These are phyloP conservation scores for Brachypalpus laphriformis DNA, from an alignment of 2,888 invertebrate genomes.

Conservation along the genomic window DNA sequence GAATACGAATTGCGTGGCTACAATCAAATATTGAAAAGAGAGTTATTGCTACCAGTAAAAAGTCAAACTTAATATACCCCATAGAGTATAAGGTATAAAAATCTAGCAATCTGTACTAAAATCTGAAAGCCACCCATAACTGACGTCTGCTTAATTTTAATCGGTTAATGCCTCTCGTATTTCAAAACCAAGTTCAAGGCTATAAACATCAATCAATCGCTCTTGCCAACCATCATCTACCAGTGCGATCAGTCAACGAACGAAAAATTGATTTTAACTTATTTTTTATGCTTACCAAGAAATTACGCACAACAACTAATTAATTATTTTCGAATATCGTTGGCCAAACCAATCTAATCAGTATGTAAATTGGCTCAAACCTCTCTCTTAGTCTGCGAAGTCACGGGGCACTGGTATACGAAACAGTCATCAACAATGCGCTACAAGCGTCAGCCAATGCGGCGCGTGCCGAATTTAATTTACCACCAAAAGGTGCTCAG, in stretches of 20 bases:
- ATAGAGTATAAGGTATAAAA: too few relatives aligned
- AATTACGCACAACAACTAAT: constrained; percentile 4
- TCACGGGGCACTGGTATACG: not conserved
- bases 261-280: not conserved
- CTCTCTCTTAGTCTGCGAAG: not conserved
- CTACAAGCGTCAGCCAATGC: not conserved
- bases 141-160: not conserved
- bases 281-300: too few relatives aligned
- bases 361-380: constrained; percentile 11
- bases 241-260: constrained; percentile 1
- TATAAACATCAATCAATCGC: not conserved
- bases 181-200: not conserved
- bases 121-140: not conserved
- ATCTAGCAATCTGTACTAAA: not conserved
- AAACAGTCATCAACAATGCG: not conserved
- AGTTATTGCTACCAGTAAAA: too few relatives aligned
- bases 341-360: not conserved
- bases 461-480: constrained; percentile 11
- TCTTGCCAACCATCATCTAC: not conserved
- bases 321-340: not conserved
- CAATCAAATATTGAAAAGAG: too few relatives aligned
- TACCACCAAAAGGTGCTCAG: not conserved
- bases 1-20: too few relatives aligned
- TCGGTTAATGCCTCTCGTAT: constrained; percentile 1
- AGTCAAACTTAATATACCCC: too few relatives aligned